Evolutionary conservation across 2,888 invertebrate genomes (phyloP).

Genomic region (Notodonta dromedarius): DNA sequence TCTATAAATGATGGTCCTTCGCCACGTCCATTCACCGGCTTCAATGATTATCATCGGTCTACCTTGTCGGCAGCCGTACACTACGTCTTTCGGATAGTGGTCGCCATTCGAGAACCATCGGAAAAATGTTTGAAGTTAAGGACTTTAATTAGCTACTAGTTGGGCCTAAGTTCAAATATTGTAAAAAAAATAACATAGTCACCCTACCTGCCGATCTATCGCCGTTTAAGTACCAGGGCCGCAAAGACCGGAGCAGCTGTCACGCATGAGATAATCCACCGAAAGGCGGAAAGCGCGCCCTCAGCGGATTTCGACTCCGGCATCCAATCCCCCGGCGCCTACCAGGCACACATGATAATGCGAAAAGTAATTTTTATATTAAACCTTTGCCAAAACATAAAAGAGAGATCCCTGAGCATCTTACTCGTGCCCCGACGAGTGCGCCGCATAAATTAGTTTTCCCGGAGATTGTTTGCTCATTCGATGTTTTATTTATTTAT

Average conservation of each 20-base stretch:
- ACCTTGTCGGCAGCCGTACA: too few relatives aligned
- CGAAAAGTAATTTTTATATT: conserved; percentile 81
- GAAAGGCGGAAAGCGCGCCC: conserved; percentile 61
- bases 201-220: conserved; percentile 19
- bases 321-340: conserved; percentile 58
- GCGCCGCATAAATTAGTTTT: conserved; percentile 81
- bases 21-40: too few relatives aligned
- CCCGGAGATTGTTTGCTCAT: conserved; percentile 77
- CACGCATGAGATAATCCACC: conserved; percentile 77
- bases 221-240: conserved; percentile 54
- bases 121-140: too few relatives aligned
- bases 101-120: too few relatives aligned
- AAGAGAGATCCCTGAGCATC: conserved; percentile 70
- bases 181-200: conserved; percentile 5
- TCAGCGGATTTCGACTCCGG: conserved; percentile 58
- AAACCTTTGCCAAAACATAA: conserved; percentile 80
- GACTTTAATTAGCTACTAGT: too few relatives aligned
- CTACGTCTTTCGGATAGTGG: too few relatives aligned
- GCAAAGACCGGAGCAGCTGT: conserved; percentile 66
- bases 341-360: conserved; percentile 77
- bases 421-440: conserved; percentile 62
- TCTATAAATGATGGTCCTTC: too few relatives aligned
- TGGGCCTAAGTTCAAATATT: too few relatives aligned
- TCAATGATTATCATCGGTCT: too few relatives aligned
- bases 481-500: conserved; percentile 66